These are phyloP conservation scores for Telmatherina bonti DNA, from an alignment of 2,797 vertebrate species.

Conservation along the genomic window DNA sequence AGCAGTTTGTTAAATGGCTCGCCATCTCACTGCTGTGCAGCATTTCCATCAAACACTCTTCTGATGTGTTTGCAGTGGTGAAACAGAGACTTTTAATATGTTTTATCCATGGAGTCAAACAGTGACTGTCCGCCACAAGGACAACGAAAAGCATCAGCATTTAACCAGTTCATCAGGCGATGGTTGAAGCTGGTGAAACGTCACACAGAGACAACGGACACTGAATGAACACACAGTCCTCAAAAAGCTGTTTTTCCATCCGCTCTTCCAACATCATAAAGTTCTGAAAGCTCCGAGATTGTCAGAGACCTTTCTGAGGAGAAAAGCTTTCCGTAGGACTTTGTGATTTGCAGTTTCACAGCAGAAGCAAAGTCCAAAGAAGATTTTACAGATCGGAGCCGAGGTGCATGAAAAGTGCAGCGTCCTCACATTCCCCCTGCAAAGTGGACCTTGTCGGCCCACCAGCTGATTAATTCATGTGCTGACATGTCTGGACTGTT, in stretches of 20 bases:
- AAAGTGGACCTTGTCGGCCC: neutral
- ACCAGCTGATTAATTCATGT: neutral
- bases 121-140: too few species aligned
- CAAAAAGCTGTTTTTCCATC: slow-evolving; percentile 11
- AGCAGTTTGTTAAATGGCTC: too few species aligned
- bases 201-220: slow-evolving; percentile 9
- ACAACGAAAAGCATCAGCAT: too few species aligned
- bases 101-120: too few species aligned
- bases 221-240: neutral
- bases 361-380: neutral
- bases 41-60: neutral
- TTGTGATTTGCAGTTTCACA: slow-evolving; percentile 7
- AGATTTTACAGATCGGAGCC: neutral
- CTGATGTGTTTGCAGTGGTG: neutral
- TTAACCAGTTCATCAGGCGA: too few species aligned
- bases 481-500: neutral
- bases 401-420: neutral
- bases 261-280: slow-evolving; percentile 7
- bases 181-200: neutral
- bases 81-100: neutral
- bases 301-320: neutral
- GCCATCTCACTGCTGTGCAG: neutral
- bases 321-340: slow-evolving; percentile 1
- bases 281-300: neutral
- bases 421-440: neutral